These are phyloP conservation scores for Hybognathus amarus DNA, from an alignment of 2,797 vertebrate species.

Conservation along the genomic window DNA sequence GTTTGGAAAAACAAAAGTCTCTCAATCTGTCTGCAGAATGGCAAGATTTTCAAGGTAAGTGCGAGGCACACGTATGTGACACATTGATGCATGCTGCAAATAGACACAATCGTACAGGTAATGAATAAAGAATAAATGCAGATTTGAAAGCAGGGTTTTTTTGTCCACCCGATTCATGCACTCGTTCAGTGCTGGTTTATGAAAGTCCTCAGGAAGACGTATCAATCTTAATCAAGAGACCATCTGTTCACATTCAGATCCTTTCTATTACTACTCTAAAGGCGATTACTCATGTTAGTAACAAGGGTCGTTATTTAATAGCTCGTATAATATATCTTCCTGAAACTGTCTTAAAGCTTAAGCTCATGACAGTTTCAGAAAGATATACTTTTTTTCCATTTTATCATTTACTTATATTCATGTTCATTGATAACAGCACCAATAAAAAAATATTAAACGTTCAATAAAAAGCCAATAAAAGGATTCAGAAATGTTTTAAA, in stretches of 20 bases:
- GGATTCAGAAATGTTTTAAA: background rate
- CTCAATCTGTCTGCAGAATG: too few species aligned
- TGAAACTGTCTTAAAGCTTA: background rate
- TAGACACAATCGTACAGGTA: too few species aligned
- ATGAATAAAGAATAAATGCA: too few species aligned
- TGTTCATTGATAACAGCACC: background rate
- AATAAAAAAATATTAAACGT: background rate
- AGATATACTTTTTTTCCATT: background rate
- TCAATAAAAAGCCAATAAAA: background rate
- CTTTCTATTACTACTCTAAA: constrained; percentile 77
- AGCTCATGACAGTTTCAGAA: background rate
- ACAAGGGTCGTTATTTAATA: background rate
- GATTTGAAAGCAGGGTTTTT: too few species aligned
- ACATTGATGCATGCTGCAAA: too few species aligned
- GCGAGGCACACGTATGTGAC: too few species aligned
- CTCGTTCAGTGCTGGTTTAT: background rate
- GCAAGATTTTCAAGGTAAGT: too few species aligned
- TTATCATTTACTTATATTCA: background rate
- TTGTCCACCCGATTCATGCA: background rate
- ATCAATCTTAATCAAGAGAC: constrained; percentile 78
- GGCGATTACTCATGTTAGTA: constrained; percentile 71
- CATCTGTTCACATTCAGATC: too few species aligned
- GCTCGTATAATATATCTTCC: background rate
- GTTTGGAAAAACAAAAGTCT: too few species aligned
- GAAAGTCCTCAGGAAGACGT: constrained; percentile 41